Base-by-base conservation (phyloP, 2,113 vertebrate genomes). In the Festucalex cinctus region DNA sequence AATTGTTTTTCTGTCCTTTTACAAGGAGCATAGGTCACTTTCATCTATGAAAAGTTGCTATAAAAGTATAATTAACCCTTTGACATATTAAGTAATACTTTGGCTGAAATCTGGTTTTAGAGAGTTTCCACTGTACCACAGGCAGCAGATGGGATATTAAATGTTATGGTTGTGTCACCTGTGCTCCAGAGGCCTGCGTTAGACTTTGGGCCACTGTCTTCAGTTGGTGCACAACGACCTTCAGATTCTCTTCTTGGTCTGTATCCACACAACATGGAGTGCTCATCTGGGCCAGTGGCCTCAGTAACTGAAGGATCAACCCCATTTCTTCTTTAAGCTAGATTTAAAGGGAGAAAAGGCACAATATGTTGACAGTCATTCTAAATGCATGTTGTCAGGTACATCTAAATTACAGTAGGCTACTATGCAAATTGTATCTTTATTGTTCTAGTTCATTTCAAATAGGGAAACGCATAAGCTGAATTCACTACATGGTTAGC, bases 271-370 rank as follows among this genome's bases (percentile, higher is more conserved):
- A 51, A 16, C 57, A 51, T 9, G 22, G 67, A 3, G 81, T 36
- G 20, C 46, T 6, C 32, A 20, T 76, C 14, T 24, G 63, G 20
- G 76, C 79, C 71, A 90, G 69, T 0, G 90, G 89, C 14, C 74
- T 82, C 37, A 92, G 81, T 46, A 88, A 51, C 63, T 75, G 66
- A 43, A 91, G 83, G 63, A 91, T 88, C 66, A 36, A 79, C 3
- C 35, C 69, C 72, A 93, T 73, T 74, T 91, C 89, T 78, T 85
- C 76, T 5, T 48, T 75, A 41, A 92, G 78, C 91, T 93, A 24
- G 54, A 17, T 54, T 0, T 51, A 24, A 71, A 4, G 63, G 5
- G 51, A 68, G 19, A 44, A 43, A 26, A 70, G 24, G 22, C 2
- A 7, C 20, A 35, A 43, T 43, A 61, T 5, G 35, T 54, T 26